Evolutionary conservation across 2,113 vertebrate species (phyloP).

Genomic region (Brienomyrus longianalis): DNA sequence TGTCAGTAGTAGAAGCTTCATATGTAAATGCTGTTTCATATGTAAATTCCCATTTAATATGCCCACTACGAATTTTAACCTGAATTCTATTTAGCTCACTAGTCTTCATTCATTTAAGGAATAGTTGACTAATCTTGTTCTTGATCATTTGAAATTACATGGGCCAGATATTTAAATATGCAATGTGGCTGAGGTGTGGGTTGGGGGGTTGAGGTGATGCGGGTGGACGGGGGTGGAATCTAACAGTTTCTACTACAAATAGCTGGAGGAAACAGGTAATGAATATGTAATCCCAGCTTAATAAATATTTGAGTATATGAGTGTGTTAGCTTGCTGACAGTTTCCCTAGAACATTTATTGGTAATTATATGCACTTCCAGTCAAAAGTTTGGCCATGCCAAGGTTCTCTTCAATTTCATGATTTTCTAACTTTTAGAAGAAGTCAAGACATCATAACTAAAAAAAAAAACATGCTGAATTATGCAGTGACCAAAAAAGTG

Average conservation of each 20-base stretch:
- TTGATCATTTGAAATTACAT: neutral
- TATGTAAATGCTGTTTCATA: neutral
- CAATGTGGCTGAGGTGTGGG: neutral
- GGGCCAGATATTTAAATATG: neutral
- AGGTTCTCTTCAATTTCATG: neutral
- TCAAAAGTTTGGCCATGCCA: neutral
- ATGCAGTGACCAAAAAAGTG: neutral
- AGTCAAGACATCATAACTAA: neutral
- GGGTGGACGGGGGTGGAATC: neutral
- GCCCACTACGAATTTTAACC: neutral
- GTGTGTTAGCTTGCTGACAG: neutral
- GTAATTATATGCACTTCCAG: neutral
- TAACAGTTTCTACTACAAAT: neutral
- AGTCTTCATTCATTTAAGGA: neutral
- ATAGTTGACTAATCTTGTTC: neutral
- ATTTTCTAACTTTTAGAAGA: neutral
- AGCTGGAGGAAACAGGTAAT: neutral
- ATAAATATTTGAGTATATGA: neutral
- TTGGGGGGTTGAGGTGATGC: too few species aligned
- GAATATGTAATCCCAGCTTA: neutral
- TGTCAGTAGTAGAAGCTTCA: neutral
- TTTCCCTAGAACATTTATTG: neutral
- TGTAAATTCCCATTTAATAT: neutral
- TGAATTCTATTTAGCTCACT: neutral
- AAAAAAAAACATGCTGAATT: neutral